phyloP scores from a whole-genome alignment of 2,797 vertebrate genomes.

The Parauchenoglanis ngamensis region DNA sequence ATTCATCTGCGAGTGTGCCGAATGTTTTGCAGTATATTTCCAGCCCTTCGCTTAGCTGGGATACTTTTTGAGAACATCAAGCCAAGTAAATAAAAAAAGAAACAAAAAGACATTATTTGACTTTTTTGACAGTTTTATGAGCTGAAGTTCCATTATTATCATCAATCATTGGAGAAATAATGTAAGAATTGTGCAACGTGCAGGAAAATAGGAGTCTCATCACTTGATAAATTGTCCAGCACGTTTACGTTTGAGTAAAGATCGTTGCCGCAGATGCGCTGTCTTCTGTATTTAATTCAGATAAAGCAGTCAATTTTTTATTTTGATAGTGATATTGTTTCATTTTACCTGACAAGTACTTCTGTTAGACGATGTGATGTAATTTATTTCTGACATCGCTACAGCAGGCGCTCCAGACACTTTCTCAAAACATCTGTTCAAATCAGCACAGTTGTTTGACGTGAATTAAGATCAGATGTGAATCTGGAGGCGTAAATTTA shows the following conservation, averaged over 20 bases:
- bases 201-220: not conserved
- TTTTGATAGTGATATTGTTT: conserved; percentile 6
- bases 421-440: not conserved
- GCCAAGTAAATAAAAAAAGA: not conserved
- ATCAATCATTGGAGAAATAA: conserved; percentile 11
- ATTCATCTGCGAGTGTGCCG: not conserved
- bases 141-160: not conserved
- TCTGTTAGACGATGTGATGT: conserved; percentile 6
- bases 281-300: conserved; percentile 5
- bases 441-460: not conserved
- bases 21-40: not conserved
- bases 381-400: not conserved
- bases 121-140: conserved; percentile 28
- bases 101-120: not conserved
- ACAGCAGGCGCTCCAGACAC: not conserved
- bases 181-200: not conserved
- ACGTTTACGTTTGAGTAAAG: not conserved
- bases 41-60: not conserved
- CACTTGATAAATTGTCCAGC: not conserved
- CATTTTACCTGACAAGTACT: conserved; percentile 10
- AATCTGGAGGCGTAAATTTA: not conserved
- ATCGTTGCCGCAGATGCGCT: not conserved
- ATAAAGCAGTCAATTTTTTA: conserved; percentile 19
- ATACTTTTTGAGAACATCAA: not conserved
- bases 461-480: not conserved